phyloP scores from a whole-genome alignment of 2,797 vertebrate species.

The Vultur gryphus region DNA sequence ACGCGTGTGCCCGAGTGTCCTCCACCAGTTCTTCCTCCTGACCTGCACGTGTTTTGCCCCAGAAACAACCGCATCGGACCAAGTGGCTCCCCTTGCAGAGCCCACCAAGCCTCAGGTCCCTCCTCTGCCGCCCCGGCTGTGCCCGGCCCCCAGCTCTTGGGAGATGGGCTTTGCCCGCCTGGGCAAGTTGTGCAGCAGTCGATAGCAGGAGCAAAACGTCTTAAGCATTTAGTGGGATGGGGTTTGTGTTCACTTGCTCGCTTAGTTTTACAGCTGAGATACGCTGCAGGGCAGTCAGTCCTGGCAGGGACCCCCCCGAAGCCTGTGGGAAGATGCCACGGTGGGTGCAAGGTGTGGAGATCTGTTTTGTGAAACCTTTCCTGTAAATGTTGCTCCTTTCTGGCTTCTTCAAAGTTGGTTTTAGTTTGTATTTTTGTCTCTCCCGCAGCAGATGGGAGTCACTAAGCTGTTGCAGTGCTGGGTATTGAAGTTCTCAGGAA shows the following conservation, averaged over 20 bases:
- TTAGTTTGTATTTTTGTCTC: not conserved
- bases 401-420: not conserved
- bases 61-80: fast-evolving
- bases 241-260: not conserved
- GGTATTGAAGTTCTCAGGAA: not conserved
- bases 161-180: not conserved
- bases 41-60: fast-evolving
- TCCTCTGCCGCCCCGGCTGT: not conserved
- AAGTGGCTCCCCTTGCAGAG: fast-evolving
- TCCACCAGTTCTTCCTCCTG: fast-evolving
- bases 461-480: not conserved
- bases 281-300: not conserved
- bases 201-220: not conserved
- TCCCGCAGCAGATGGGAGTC: not conserved
- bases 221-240: not conserved
- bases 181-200: not conserved
- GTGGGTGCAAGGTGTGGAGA: not conserved
- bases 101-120: not conserved
- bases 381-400: not conserved
- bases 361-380: not conserved
- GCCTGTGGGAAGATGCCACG: not conserved
- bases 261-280: not conserved
- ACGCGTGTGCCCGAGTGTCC: fast-evolving
- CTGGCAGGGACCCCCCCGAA: not conserved
- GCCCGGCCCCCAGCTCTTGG: not conserved